Base-by-base conservation (phyloP, 2,888 invertebrate genomes). In the Drosophila pseudotalamancana region DNA sequence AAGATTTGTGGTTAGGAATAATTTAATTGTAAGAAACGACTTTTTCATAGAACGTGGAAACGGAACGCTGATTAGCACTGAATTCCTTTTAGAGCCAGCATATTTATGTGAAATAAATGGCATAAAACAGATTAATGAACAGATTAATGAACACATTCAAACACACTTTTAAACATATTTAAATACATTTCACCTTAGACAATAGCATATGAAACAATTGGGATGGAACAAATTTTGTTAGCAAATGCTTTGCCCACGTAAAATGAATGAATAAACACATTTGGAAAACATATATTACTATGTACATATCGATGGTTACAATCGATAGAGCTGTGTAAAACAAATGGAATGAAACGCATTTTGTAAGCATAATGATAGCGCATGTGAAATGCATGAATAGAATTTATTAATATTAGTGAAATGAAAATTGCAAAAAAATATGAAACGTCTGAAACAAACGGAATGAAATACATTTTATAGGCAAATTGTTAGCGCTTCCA, bases 1-100 rank as follows among this genome's bases (percentile, higher is more conserved):
- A 49, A 49, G 49, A 49, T 49, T 40, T 55, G 49, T 49, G 49
- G 49, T 19, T 5, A 23, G 12, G 19, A 25, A 19, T 9, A 49
- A 49, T 37, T 49, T 49, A 37, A 49, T 49, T 49, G 49, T 49
- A 19, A 19, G 37, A 11, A 27, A 37, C 37, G 19, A 11, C 12
- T 27, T n/a, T 16, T n/a, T 16, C 25, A 48, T 27, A 18, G 37
- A 37, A 19, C 35, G 27, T 12, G n/a, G n/a, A n/a, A n/a, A n/a
- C n/a, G n/a, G n/a, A n/a, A n/a, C n/a, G n/a, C n/a, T n/a, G 9
- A 34, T 25, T 25, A 2, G 25, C 25, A 11, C n/a, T n/a, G n/a
- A n/a, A n/a, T n/a, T n/a, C n/a, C n/a, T n/a, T n/a, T n/a, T n/a
- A n/a, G n/a, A n/a, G n/a, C n/a, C n/a, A n/a, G n/a, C n/a, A n/a